Evolutionary conservation across 2,888 invertebrate species (phyloP), one percentile per base, ranked within the genome.

Genomic region (Neria commutata): DNA sequence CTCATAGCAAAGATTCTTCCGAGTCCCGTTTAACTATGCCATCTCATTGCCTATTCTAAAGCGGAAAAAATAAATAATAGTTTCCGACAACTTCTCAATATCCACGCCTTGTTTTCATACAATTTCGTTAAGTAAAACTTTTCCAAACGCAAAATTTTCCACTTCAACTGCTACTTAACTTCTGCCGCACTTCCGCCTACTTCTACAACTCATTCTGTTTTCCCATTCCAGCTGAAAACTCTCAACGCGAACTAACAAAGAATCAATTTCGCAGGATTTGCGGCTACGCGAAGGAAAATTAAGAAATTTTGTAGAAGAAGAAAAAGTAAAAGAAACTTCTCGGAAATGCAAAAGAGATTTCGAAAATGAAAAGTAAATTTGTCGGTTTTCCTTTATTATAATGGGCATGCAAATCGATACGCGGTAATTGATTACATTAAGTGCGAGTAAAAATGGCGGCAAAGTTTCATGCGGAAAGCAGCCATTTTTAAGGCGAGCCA

Each of bases 111-210:
- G 37, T 37, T 37, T 37, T 14, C 37, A 37, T 14, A 11, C 37
- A 37, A 37, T 37, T 37, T 37, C 37, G n/a, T 37, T 37, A 37
- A 37, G 37, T n/a, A 37, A 37, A 37, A 37, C 11, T 37, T 37
- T 37, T 37, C 37, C 37, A 3, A 10, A 4, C 6, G 29, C 5
- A n/a, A 37, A 37, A 37, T 37, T 5, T 37, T 37, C 37, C 37
- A n/a, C 37, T n/a, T 37, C 37, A 37, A 37, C 37, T 29, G 29
- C 37, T 37, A 29, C n/a, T 37, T 37, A 37, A n/a, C n/a, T n/a
- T n/a, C n/a, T n/a, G n/a, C n/a, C n/a, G n/a, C 8, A 37, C 4
- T 14, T 37, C n/a, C n/a, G 8, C 37, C 3, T 37, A 14, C n/a
- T 37, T 37, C n/a, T 37, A 8, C n/a, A n/a, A n/a, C 11, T 29